Evolutionary conservation across 2,888 invertebrate species (phyloP).

Genomic region (Microplitis deprimator): DNA sequence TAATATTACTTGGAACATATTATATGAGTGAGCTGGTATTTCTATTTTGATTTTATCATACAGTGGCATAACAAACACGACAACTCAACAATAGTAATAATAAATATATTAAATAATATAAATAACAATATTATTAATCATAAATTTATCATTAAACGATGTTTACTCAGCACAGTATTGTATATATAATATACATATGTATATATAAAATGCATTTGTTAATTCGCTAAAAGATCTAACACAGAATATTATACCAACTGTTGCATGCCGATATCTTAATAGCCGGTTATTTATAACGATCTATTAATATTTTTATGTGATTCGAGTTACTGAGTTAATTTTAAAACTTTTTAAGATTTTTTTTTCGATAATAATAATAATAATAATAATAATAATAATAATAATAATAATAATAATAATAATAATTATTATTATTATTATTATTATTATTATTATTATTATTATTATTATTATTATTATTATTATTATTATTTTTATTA

Average conservation of each 20-base stretch:
- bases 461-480: no score
- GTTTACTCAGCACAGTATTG: neutral
- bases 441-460: no score
- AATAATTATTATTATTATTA: no score
- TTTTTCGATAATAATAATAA: no score
- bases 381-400: no score
- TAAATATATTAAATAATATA: neutral
- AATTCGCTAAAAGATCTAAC: conserved; percentile 37
- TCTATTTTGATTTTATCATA: neutral
- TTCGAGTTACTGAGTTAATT: neutral
- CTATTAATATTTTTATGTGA: conserved; percentile 31
- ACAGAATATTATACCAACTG: conserved; percentile 52
- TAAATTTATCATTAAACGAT: neutral
- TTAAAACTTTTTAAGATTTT: no score
- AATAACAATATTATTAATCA: conserved; percentile 2
- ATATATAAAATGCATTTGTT: neutral
- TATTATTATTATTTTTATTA: no score
- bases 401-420: no score
- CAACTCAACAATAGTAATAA: neutral
- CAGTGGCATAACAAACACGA: neutral
- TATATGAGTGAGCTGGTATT: neutral
- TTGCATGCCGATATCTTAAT: conserved; percentile 63
- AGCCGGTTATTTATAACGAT: conserved; percentile 61
- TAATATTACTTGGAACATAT: conserved; percentile 1
- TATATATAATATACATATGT: neutral